Conservation (phyloP, 1,140 invertebrate species). For the Drosophila kurseongensis region DNA sequence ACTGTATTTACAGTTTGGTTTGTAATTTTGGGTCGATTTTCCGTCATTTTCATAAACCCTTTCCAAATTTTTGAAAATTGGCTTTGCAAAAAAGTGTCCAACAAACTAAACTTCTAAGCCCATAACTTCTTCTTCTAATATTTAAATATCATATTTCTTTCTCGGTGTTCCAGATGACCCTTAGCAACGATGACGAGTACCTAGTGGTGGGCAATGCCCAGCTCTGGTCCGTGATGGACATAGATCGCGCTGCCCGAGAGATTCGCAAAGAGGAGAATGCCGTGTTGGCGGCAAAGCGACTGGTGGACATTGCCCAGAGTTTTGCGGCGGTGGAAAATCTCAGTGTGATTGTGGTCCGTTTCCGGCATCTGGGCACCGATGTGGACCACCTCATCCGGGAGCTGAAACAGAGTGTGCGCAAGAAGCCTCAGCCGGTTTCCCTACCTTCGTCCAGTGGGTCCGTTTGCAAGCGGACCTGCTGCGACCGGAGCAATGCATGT, state of each 20-base stretch:
- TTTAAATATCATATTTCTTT: background rate
- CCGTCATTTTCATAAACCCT: no score
- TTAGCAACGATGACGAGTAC: slow-evolving; percentile 93
- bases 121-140: no score
- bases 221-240: slow-evolving; percentile 91
- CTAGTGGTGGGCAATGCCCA: slow-evolving; percentile 92
- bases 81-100: no score
- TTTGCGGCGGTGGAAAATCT: slow-evolving; percentile 93
- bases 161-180: slow-evolving; percentile 80
- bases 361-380: slow-evolving; percentile 88
- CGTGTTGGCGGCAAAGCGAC: slow-evolving; percentile 91
- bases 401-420: slow-evolving; percentile 89
- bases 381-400: slow-evolving; percentile 91
- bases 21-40: no score
- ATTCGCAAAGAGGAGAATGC: slow-evolving; percentile 90
- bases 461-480: slow-evolving; percentile 87
- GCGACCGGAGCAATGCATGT: slow-evolving; percentile 87
- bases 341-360: slow-evolving; percentile 90
- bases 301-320: slow-evolving; percentile 92
- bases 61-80: no score
- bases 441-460: slow-evolving; percentile 82
- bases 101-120: no score
- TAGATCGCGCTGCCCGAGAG: slow-evolving; percentile 91
- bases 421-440: slow-evolving; percentile 80
- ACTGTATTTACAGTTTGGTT: no score